Conservation (phyloP, 2,113 vertebrate species). For the Paracanthobrama guichenoti region DNA sequence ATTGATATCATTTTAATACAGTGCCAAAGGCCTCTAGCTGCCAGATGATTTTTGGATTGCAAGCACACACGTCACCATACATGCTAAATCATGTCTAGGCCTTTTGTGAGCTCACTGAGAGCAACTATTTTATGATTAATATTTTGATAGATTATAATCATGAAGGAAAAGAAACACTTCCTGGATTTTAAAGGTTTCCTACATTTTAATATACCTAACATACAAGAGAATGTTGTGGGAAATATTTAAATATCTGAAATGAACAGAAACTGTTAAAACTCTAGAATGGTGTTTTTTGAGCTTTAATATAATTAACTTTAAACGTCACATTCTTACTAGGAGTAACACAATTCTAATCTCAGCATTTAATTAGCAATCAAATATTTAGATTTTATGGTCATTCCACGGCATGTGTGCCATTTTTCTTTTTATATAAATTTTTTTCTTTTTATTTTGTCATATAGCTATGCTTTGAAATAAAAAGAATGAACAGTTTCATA, state of each 20-base stretch:
- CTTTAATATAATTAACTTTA: too few relatives aligned
- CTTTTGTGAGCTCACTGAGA: not conserved
- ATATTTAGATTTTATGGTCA: not conserved
- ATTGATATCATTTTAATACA: not conserved
- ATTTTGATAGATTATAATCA: not conserved
- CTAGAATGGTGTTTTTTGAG: too few relatives aligned
- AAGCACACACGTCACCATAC: conserved; percentile 10
- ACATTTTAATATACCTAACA: not conserved
- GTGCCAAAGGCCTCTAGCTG: not conserved
- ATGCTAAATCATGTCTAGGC: not conserved
- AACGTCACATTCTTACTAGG: too few relatives aligned
- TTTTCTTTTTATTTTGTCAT: not conserved
- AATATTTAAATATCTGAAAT: not conserved
- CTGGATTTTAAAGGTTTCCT: not conserved
- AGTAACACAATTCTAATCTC: too few relatives aligned
- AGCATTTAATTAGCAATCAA: not conserved
- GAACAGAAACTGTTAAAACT: too few relatives aligned
- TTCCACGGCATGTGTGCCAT: not conserved
- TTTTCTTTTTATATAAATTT: not conserved
- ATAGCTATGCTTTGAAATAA: not conserved
- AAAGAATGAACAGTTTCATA: not conserved
- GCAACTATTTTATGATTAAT: not conserved
- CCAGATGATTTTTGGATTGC: not conserved
- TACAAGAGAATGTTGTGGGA: not conserved
- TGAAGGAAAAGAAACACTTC: not conserved